Evolutionary conservation across 1,140 invertebrate species (phyloP).

Genomic region (Atta cephalotes): DNA sequence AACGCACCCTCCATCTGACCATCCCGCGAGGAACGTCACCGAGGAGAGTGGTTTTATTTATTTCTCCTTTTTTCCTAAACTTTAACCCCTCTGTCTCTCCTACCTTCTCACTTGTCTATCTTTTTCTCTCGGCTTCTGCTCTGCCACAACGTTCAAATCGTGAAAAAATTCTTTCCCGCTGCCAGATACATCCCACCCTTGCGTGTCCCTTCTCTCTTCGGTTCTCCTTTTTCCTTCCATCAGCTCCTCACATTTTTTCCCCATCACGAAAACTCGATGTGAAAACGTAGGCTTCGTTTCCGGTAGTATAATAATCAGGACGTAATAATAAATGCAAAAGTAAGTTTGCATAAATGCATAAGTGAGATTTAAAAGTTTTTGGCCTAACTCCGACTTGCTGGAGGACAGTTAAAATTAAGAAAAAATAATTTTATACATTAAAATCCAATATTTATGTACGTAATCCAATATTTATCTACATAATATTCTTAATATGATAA

Average conservation of each 20-base stretch:
- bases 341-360: background rate
- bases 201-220: background rate
- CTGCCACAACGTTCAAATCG: conserved; percentile 9
- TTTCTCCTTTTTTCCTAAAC: conserved; percentile 67
- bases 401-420: background rate
- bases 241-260: conserved; percentile 55
- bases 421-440: background rate
- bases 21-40: conserved; percentile 34
- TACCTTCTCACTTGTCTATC: conserved; percentile 5
- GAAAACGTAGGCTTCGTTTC: conserved; percentile 64
- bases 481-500: background rate
- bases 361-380: background rate
- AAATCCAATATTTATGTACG: background rate
- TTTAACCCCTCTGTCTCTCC: conserved; percentile 26
- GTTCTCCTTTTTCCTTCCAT: conserved; percentile 29
- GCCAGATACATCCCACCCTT: conserved; percentile 6
- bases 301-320: conserved; percentile 40
- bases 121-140: conserved; percentile 1
- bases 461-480: background rate
- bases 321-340: conserved; percentile 15
- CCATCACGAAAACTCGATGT: conserved; percentile 57
- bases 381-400: background rate
- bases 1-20: conserved; percentile 68
- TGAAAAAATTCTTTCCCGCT: conserved; percentile 56
- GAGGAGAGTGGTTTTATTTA: conserved; percentile 73